These are phyloP conservation scores for Leucopsar rothschildi DNA, from an alignment of 2,113 vertebrate genomes.

Conservation along the genomic window DNA sequence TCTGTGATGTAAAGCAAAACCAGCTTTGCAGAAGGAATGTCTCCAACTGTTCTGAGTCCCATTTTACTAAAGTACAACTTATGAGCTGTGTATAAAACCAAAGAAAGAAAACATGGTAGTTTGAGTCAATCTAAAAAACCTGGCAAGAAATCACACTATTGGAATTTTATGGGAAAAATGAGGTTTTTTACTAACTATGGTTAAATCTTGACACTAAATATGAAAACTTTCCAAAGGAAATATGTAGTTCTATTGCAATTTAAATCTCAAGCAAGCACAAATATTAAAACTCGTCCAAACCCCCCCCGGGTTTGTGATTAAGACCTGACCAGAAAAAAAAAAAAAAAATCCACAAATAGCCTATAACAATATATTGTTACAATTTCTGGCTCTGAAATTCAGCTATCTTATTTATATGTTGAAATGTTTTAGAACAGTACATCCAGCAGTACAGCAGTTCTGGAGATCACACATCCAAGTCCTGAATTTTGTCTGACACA, in stretches of 20 bases:
- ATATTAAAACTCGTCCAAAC: neutral
- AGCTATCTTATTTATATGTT: neutral
- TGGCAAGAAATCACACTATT: neutral
- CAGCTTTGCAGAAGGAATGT: neutral
- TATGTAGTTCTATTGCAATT: neutral
- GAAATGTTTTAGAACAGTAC: neutral
- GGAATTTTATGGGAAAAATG: neutral
- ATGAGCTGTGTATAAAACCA: neutral
- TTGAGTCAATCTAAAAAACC: neutral
- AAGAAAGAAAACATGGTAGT: neutral
- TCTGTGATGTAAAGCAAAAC: neutral
- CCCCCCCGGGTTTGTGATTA: neutral
- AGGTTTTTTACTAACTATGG: neutral
- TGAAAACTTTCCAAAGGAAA: neutral
- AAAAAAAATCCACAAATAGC: neutral
- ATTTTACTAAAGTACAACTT: neutral
- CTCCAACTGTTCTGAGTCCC: neutral
- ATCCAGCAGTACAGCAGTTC: neutral
- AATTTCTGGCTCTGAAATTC: neutral
- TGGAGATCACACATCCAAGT: neutral
- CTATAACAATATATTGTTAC: neutral
- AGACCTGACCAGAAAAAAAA: neutral
- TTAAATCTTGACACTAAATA: neutral
- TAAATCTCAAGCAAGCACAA: neutral
- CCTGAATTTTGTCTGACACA: neutral